Base-by-base conservation (phyloP, 2,888 invertebrate genomes). In the Rhimphoctona megacephalus region DNA sequence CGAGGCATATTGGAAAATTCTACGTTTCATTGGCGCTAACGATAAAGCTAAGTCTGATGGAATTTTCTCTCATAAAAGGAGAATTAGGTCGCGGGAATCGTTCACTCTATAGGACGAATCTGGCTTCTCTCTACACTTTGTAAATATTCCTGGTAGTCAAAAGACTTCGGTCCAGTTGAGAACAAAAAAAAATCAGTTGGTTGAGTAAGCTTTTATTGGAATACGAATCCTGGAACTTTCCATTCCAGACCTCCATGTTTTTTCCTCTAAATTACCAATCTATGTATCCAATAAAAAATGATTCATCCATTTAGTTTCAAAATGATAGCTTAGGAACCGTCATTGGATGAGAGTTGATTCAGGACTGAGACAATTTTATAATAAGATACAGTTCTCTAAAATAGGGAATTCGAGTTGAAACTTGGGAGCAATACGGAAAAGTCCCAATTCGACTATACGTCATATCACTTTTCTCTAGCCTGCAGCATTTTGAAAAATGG, bases 371-470 rank as follows among this genome's bases (percentile, higher is more conserved):
- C 17, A 0, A 30, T 30, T 57, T 54, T 30, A 14, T 70, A 30
- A 49, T 46, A n/a, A 70, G 30, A 33, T n/a, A n/a, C 54, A 36
- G 22, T 61, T 61, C 7, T 46, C 25, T 11, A 22, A 46, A 61
- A 76, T 46, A 33, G 30, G 19, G 5, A 17, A 49, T 33, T 49
- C 76, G 61, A 46, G 54, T 46, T 25, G 43, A 19, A 22, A 39
- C 36, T 74, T 7, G 30, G 8, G 11, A 61, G 14, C 19, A 25
- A 5, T 54, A 17, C 8, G 43, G 39, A 39, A 76, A 64, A 19
- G 43, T 43, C 57, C 43, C 43, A 76, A 87, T 87, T 89, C 88
- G 86, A 86, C 88, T 86, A 87, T 88, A 86, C 54, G 73, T 76
- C 85, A 81, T 77, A 67, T 74, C 22, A 70, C 46, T 72, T 69